phyloP scores from a whole-genome alignment of 2,888 invertebrate species.

The Lacanobia wlatinum region DNA sequence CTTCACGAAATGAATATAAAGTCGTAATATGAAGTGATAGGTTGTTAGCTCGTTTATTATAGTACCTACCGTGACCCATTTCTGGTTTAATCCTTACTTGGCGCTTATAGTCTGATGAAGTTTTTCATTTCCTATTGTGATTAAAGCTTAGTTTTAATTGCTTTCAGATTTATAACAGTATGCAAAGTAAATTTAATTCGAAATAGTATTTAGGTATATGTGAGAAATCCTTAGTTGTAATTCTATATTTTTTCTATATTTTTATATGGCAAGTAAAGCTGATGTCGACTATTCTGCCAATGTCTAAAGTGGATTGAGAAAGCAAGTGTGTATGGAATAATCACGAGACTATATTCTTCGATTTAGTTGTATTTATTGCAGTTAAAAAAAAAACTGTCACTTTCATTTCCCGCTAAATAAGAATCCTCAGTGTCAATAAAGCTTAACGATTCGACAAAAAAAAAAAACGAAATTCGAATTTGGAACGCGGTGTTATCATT shows the following conservation, averaged over 20 bases:
- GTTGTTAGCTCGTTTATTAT: constrained; percentile 2
- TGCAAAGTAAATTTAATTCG: background rate
- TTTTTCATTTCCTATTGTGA: constrained; percentile 24
- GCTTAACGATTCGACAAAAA: background rate
- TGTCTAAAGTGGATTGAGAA: too few relatives aligned
- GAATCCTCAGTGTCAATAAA: background rate
- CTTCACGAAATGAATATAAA: constrained; percentile 4
- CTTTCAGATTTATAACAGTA: background rate
- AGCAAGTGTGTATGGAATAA: too few relatives aligned
- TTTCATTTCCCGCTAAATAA: background rate
- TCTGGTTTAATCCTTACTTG: background rate
- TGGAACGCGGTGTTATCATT: constrained; percentile 17
- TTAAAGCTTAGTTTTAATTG: background rate
- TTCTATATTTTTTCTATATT: too few relatives aligned
- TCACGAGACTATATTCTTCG: too few relatives aligned
- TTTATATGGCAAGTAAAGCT: too few relatives aligned
- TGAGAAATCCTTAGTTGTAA: background rate
- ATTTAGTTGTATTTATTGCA: background rate
- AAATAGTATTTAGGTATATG: background rate
- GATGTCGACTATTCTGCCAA: too few relatives aligned
- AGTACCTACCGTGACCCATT: constrained; percentile 12
- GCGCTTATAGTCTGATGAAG: background rate
- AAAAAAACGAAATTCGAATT: constrained; percentile 34
- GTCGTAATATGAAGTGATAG: constrained; percentile 18
- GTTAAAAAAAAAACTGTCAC: constrained; percentile 1